phyloP scores from a whole-genome alignment of 2,113 vertebrate genomes.

The Campylorhamphus procurvoides region DNA sequence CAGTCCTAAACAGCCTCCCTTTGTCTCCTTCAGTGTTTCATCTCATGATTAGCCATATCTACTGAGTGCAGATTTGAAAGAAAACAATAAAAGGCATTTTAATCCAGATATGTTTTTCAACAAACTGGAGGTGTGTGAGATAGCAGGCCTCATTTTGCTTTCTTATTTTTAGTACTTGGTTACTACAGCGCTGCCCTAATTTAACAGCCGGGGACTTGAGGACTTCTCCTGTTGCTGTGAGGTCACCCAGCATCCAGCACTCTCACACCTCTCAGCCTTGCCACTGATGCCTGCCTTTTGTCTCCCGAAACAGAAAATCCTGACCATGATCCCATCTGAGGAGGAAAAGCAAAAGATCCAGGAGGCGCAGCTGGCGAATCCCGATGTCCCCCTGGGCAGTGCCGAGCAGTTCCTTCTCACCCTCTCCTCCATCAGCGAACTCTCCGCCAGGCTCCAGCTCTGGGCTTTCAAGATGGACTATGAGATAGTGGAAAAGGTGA shows the following conservation, averaged over 20 bases:
- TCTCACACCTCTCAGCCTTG: fast-evolving
- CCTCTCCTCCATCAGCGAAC: slow-evolving; percentile 93
- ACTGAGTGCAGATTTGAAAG: background rate
- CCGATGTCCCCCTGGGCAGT: slow-evolving; percentile 89
- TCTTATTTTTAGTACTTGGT: background rate
- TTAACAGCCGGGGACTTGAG: background rate
- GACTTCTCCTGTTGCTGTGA: background rate
- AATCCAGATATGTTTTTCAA: background rate
- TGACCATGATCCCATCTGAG: slow-evolving; percentile 96
- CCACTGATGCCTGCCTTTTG: background rate
- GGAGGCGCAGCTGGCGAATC: slow-evolving; percentile 93
- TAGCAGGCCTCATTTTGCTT: background rate
- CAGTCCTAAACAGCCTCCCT: background rate
- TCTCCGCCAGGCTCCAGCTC: slow-evolving; percentile 93
- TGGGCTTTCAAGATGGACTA: slow-evolving; percentile 99
- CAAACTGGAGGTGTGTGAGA: background rate
- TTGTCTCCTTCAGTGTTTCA: background rate
- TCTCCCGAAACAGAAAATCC: slow-evolving; percentile 86
- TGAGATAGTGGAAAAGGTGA: slow-evolving; percentile 94
- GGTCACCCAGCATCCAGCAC: background rate
- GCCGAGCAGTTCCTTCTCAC: slow-evolving; percentile 97
- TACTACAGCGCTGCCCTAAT: background rate
- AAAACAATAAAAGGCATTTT: background rate
- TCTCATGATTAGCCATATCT: background rate
- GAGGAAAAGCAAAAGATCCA: slow-evolving; percentile 98